Conservation (phyloP, 2,113 vertebrate genomes). For the Brienomyrus brachyistius region DNA sequence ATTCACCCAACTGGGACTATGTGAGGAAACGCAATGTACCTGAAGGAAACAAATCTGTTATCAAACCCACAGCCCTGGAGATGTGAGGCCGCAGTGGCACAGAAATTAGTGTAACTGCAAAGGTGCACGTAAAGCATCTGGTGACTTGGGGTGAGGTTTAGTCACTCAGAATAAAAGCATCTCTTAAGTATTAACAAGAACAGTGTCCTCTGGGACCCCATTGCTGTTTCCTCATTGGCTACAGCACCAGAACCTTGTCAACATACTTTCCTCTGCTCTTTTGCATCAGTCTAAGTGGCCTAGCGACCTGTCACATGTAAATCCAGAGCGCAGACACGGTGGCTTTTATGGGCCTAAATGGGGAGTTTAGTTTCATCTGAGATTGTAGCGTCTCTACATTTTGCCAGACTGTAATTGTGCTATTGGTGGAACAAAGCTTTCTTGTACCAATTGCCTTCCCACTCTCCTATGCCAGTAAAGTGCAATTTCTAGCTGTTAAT, state of each 20-base stretch:
- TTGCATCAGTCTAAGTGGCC: background rate
- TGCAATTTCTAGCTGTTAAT: background rate
- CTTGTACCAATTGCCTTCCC: background rate
- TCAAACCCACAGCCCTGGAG: background rate
- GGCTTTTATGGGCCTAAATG: background rate
- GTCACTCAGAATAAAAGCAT: too few relatives aligned
- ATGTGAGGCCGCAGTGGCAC: background rate
- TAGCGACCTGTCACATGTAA: background rate
- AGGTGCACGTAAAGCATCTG: background rate
- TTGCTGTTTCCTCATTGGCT: background rate
- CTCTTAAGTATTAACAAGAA: too few relatives aligned
- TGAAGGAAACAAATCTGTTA: background rate
- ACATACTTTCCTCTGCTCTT: background rate
- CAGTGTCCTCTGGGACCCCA: background rate
- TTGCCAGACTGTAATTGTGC: background rate
- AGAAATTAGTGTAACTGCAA: background rate
- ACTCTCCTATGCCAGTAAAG: background rate
- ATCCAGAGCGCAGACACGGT: background rate
- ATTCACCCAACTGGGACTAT: background rate
- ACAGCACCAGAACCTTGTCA: background rate
- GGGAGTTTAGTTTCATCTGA: background rate
- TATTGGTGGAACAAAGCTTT: conserved; percentile 8
- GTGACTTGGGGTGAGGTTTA: background rate
- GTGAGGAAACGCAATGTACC: background rate
- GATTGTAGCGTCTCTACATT: background rate